Evolutionary conservation across 2,797 vertebrate species (phyloP).

Genomic region (Enteromius viviparus): DNA sequence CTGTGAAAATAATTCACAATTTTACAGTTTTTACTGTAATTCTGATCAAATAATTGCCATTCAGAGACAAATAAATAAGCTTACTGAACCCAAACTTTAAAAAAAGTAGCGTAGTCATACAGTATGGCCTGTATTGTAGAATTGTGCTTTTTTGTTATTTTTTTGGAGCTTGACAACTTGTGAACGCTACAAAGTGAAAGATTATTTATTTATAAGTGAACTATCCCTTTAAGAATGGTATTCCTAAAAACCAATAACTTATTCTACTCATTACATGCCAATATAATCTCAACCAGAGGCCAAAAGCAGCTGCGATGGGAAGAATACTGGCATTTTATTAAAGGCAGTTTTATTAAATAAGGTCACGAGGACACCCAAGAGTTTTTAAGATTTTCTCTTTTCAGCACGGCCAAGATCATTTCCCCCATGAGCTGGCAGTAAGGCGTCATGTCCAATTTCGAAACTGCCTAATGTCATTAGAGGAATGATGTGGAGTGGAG

Average conservation of each 20-base stretch:
- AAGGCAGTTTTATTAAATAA: conserved; percentile 29
- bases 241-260: conserved; percentile 21
- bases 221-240: conserved; percentile 5
- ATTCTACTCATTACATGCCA: conserved; percentile 46
- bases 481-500: conserved; percentile 54
- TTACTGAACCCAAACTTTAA: background rate
- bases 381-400: conserved; percentile 48
- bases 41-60: background rate
- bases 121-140: background rate
- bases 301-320: conserved; percentile 34
- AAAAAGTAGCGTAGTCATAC: background rate
- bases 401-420: conserved; percentile 55
- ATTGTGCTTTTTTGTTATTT: background rate
- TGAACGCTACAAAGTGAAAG: background rate
- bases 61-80: background rate
- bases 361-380: conserved; percentile 34
- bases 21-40: background rate
- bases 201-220: background rate
- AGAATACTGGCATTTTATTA: conserved; percentile 35
- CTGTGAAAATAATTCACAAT: background rate
- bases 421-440: conserved; percentile 71
- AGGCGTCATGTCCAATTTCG: conserved; percentile 69
- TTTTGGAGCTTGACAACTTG: background rate
- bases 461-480: conserved; percentile 46
- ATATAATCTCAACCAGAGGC: conserved; percentile 40